phyloP scores from a whole-genome alignment of 2,113 vertebrate species.

The Eonycteris spelaea region DNA sequence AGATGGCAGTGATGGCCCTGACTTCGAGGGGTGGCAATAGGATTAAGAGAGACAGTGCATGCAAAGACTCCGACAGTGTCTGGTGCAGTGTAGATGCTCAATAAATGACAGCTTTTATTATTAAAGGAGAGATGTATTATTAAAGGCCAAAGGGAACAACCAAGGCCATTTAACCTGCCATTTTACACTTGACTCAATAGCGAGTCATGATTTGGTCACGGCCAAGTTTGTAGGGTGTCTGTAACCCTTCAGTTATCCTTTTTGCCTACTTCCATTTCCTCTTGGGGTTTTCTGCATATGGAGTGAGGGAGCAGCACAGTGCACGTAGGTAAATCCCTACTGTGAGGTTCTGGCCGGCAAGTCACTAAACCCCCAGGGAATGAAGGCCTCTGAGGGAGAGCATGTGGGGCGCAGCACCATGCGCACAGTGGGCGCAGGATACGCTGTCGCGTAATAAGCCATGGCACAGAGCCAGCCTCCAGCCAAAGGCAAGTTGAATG shows the following conservation, averaged over 20 bases:
- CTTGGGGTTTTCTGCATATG: background rate
- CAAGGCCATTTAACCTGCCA: background rate
- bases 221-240: background rate
- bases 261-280: background rate
- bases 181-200: background rate
- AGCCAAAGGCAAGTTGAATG: fast-evolving
- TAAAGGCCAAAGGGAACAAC: background rate
- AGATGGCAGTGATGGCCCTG: background rate
- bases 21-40: fast-evolving
- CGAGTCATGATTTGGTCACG: background rate
- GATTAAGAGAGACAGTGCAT: background rate
- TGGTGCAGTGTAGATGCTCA: background rate
- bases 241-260: background rate
- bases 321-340: background rate
- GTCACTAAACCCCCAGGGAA: background rate
- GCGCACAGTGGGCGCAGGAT: fast-evolving
- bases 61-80: background rate
- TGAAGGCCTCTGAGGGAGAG: fast-evolving
- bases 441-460: background rate
- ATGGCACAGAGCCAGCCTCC: background rate
- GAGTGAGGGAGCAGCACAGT: background rate
- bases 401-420: fast-evolving
- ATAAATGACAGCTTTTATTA: background rate
- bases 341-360: background rate
- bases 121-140: background rate